Conservation (phyloP, 2,888 invertebrate genomes). For the Cosmia pyralina region DNA sequence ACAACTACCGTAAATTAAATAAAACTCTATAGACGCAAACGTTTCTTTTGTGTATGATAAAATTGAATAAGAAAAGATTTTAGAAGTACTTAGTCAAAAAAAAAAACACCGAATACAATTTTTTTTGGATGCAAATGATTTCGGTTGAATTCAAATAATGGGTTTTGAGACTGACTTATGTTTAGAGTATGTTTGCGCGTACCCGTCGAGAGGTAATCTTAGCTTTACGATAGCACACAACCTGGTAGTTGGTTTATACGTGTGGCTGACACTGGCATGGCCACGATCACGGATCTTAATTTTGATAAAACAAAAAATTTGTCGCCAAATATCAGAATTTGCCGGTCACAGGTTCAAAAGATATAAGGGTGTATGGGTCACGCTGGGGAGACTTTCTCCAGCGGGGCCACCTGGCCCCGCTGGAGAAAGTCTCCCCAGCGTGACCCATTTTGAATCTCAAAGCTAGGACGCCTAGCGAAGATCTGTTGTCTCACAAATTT, state of each 20-base stretch:
- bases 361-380: too few relatives aligned
- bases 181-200: slow-evolving; percentile 43
- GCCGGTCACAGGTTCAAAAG: too few relatives aligned
- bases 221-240: slow-evolving; percentile 83
- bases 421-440: too few relatives aligned
- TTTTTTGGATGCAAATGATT: not conserved
- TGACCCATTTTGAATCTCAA: too few relatives aligned
- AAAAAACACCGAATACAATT: slow-evolving; percentile 1
- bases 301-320: too few relatives aligned
- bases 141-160: slow-evolving; percentile 1
- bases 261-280: too few relatives aligned
- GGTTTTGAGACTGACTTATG: slow-evolving; percentile 18
- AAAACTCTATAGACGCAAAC: slow-evolving; percentile 46
- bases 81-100: slow-evolving; percentile 15
- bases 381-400: too few relatives aligned
- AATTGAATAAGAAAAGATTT: slow-evolving; percentile 22
- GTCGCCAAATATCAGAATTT: too few relatives aligned
- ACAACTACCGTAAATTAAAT: slow-evolving; percentile 51
- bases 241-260: slow-evolving; percentile 83
- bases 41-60: slow-evolving; percentile 39
- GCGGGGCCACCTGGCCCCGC: too few relatives aligned
- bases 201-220: slow-evolving; percentile 49
- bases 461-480: too few relatives aligned
- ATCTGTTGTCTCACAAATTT: too few relatives aligned
- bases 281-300: too few relatives aligned